Evolutionary conservation across 1,140 invertebrate genomes (phyloP).

Genomic region (Parapsyche elsis): DNA sequence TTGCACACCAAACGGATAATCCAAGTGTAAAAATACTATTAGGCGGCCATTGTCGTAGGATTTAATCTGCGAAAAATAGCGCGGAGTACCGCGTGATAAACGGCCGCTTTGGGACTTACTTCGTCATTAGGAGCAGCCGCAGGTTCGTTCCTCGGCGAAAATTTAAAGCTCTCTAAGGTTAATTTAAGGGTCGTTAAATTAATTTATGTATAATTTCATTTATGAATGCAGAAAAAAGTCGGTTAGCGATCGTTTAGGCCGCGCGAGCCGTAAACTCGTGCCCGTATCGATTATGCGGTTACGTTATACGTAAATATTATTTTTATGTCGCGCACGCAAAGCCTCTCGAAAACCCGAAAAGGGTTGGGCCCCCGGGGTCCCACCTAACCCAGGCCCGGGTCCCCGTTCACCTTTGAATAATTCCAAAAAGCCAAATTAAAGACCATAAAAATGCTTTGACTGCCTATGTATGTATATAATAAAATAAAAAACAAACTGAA

Average conservation of each 20-base stretch:
- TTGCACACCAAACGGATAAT: background rate
- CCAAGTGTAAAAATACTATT: background rate
- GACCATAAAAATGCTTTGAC: constrained; percentile 41
- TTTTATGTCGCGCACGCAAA: constrained; percentile 36
- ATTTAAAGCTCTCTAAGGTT: constrained; percentile 22
- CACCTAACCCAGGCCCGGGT: too few species aligned
- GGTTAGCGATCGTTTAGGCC: constrained; percentile 15
- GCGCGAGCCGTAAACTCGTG: background rate
- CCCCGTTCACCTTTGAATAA: constrained; percentile 16
- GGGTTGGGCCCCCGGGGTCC: background rate
- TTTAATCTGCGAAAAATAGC: constrained; percentile 11
- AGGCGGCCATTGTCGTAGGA: background rate
- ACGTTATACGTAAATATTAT: constrained; percentile 38
- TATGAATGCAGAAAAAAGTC: constrained; percentile 16
- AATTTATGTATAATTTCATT: constrained; percentile 38
- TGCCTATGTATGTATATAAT: background rate
- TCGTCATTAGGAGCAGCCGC: constrained; percentile 13
- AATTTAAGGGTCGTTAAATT: constrained; percentile 37
- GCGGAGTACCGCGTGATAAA: background rate
- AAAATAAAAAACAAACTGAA: constrained; percentile 29
- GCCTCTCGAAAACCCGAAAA: constrained; percentile 4
- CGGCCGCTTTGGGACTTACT: background rate
- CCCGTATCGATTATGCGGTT: constrained; percentile 25
- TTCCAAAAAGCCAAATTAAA: constrained; percentile 43
- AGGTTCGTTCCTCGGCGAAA: constrained; percentile 21